Percentiles rank a stretch among this genome's conserved stretches.
phyloP scores from a whole-genome alignment of 2,797 vertebrate genomes.

The Sparidentex hasta region DNA sequence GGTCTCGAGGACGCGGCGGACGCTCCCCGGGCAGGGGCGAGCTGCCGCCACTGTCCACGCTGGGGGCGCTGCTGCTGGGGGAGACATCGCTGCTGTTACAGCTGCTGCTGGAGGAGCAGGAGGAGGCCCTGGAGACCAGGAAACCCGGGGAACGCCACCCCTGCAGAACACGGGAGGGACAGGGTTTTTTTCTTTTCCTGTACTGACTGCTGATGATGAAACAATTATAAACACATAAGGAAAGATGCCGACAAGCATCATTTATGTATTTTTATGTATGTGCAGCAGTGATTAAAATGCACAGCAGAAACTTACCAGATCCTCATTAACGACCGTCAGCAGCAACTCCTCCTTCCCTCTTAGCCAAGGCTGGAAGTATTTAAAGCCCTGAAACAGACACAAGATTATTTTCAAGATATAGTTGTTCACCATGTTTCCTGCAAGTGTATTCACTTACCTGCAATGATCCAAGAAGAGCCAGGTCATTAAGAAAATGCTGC shows the following conservation, averaged over 20 bases:
- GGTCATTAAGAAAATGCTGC: slow-evolving; percentile 83
- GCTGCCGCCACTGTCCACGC: slow-evolving; percentile 76
- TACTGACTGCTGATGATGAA: neutral
- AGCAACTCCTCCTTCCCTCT: slow-evolving; percentile 88
- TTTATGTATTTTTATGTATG: neutral
- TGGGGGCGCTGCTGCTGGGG: slow-evolving; percentile 82
- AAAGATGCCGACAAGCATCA: neutral
- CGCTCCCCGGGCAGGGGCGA: slow-evolving; percentile 78
- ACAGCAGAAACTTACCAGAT: slow-evolving; percentile 77
- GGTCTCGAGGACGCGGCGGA: slow-evolving; percentile 29
- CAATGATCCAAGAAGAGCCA: slow-evolving; percentile 85
- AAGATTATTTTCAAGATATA: neutral
- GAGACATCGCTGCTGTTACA: slow-evolving; percentile 75
- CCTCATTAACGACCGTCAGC: slow-evolving; percentile 88
- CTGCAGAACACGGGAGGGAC: slow-evolving; percentile 46
- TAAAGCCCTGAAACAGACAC: slow-evolving; percentile 81
- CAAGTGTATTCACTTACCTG: slow-evolving; percentile 74
- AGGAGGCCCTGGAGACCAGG: slow-evolving; percentile 83
- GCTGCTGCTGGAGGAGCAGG: slow-evolving; percentile 68
- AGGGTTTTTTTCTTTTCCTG: neutral
- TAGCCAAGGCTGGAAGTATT: slow-evolving; percentile 90
- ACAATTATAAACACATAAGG: neutral
- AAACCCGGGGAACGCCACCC: slow-evolving; percentile 85
- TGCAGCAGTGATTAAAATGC: neutral
- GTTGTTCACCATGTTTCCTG: neutral